Evolutionary conservation across 2,113 vertebrate species (phyloP), one percentile per base, ranked within the genome.

Genomic region (Gobius niger): DNA sequence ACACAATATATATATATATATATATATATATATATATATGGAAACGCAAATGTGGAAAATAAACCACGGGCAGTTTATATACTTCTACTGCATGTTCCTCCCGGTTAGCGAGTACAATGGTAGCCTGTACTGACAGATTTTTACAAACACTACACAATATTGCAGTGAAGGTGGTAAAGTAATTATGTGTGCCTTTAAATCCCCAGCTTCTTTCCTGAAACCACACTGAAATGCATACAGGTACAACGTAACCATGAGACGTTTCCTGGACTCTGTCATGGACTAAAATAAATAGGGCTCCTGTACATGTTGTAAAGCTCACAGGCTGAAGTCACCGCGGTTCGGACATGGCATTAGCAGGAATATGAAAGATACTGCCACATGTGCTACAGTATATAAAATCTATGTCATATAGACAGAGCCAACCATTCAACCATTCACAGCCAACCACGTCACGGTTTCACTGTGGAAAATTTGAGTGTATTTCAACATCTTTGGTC

Each of bases 381-480:
- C 85, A 85, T 24, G 76, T 85, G 73, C 67, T 80, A 73, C 67
- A 72, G 56, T 70, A 73, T 84, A 85, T 84, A 75, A 77, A 82
- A 44, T 18, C 47, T 4, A 61, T 74, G 75, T 61, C 82, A 82
- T 85, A 75, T 80, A 63, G 65, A 78, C 68, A 82, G 68, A 82
- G 82, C 49, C 73, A 77, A 63, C 68, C 81, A 75, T 78, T 86
- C 65, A 87, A 24, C 9, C 18, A 5, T 12, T 54, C 18, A 54
- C 52, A 24, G 51, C 9, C n/a, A 52, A 52, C 51, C 50, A 24
- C 10, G 50, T 18, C 51, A 52, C 9, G 51, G 52, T 76, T 47
- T 73, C 51, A 82, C 66, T 62, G 16, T 59, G 68, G 77, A 79
- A 87, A 74, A 77, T 15, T 42, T 57, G 54, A 57, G 13, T 34